A percentile compares a stretch with the other conserved stretches of the same genome.
Conservation (phyloP, 2,113 vertebrate species). For the Microcebus jonahi region DNA sequence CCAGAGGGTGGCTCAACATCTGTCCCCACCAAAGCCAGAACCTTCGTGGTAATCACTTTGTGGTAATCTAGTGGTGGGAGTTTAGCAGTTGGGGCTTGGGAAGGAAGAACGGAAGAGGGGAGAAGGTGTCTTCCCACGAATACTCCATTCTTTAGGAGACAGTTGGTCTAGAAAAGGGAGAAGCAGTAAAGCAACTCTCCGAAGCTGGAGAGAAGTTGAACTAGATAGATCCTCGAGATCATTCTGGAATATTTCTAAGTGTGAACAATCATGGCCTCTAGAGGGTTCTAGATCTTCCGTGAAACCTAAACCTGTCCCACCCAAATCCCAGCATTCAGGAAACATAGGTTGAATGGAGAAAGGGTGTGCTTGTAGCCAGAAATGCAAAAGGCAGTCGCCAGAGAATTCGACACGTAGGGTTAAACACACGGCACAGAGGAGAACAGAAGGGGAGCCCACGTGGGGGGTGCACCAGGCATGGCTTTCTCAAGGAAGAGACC, state of each 20-base stretch:
- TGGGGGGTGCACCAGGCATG: not conserved
- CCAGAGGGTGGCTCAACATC: no score
- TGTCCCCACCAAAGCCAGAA: not conserved
- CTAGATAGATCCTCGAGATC: not conserved
- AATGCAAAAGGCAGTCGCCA: not conserved
- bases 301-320: not conserved
- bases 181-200: not conserved
- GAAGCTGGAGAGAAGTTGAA: no score
- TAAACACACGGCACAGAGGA: not conserved
- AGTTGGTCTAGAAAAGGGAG: not conserved
- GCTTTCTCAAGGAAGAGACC: not conserved
- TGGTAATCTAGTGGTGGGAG: no score
- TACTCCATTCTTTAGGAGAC: not conserved
- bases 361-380: not conserved
- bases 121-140: rapidly evolving
- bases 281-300: not conserved
- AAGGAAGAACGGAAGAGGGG: not conserved
- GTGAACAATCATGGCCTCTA: not conserved
- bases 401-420: not conserved
- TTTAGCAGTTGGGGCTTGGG: not conserved
- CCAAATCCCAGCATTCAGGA: not conserved
- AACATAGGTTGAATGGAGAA: no score
- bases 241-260: not conserved
- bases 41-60: not conserved
- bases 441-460: not conserved